Conservation (phyloP, 2,888 invertebrate genomes). For the Ophion obscuratus region DNA sequence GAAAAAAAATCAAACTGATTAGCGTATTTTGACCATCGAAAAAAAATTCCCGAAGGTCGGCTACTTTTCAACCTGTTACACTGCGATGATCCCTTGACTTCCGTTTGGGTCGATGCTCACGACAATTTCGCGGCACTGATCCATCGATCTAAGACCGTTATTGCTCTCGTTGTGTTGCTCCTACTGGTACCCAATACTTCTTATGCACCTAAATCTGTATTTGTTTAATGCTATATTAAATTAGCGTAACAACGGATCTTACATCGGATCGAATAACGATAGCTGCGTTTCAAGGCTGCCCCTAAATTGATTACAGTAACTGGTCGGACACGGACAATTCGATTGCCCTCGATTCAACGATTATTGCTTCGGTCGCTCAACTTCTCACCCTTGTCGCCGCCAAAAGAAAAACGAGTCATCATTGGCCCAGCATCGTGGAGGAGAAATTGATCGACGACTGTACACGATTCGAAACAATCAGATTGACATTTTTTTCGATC, state of each 20-base stretch:
- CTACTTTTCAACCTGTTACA: too few relatives aligned
- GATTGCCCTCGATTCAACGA: not conserved
- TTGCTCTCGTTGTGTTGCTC: not conserved
- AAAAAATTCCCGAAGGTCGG: too few relatives aligned
- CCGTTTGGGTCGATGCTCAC: too few relatives aligned
- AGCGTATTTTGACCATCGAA: too few relatives aligned
- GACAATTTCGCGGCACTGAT: not conserved
- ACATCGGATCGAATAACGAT: not conserved
- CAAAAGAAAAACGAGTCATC: not conserved
- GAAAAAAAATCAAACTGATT: too few relatives aligned
- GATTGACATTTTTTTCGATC: too few relatives aligned
- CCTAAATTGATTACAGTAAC: not conserved
- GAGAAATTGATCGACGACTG: not conserved
- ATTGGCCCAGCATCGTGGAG: not conserved
- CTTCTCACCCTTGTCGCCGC: not conserved
- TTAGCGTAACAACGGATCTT: not conserved
- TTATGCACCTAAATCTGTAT: not conserved
- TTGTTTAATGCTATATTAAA: not conserved
- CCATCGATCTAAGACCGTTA: not conserved
- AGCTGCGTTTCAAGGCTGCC: not conserved
- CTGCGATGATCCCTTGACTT: too few relatives aligned
- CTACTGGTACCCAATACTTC: not conserved
- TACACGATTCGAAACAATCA: not conserved
- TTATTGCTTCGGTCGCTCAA: not conserved
- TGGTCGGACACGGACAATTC: constrained; percentile 3